These are phyloP conservation scores for Chelonus formosanus DNA, from an alignment of 2,888 invertebrate species.

Conservation along the genomic window DNA sequence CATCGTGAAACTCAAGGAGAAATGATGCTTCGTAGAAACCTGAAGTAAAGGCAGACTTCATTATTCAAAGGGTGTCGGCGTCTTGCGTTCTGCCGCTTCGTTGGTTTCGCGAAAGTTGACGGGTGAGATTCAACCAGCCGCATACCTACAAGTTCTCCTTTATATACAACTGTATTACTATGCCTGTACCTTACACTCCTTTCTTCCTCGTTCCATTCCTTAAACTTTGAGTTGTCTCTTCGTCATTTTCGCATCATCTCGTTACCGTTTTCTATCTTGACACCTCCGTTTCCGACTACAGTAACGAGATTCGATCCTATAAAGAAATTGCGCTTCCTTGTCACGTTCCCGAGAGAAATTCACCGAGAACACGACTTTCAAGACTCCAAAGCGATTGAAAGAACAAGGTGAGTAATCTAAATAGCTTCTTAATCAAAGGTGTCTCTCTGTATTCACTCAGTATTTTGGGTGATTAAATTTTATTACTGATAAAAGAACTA, in stretches of 20 bases:
- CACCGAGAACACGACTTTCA: not conserved
- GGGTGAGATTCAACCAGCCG: conserved; percentile 54
- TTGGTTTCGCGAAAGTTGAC: conserved; percentile 57
- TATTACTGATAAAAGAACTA: too few species aligned
- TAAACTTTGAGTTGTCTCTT: conserved; percentile 12
- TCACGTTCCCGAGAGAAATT: conserved; percentile 13
- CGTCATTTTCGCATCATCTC: conserved; percentile 20
- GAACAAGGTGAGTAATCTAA: too few species aligned
- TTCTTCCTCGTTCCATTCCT: conserved; percentile 3
- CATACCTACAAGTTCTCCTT: conserved; percentile 31
- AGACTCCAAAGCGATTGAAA: too few species aligned
- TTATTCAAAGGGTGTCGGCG: conserved; percentile 63
- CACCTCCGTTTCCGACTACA: conserved; percentile 18
- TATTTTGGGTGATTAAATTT: too few species aligned
- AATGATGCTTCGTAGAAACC: conserved; percentile 38
- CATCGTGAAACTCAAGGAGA: conserved; percentile 50
- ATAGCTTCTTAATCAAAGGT: too few species aligned
- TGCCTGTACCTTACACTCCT: conserved; percentile 29
- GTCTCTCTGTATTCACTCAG: too few species aligned
- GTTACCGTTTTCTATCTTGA: conserved; percentile 23
- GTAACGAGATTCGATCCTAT: conserved; percentile 20
- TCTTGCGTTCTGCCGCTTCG: conserved; percentile 58
- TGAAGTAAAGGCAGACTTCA: conserved; percentile 51
- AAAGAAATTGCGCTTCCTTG: conserved; percentile 1
- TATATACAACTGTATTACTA: conserved; percentile 18